Evolutionary conservation across 2,888 invertebrate species (phyloP), one percentile per base, ranked within the genome.

Genomic region (Palloptera scutellata): DNA sequence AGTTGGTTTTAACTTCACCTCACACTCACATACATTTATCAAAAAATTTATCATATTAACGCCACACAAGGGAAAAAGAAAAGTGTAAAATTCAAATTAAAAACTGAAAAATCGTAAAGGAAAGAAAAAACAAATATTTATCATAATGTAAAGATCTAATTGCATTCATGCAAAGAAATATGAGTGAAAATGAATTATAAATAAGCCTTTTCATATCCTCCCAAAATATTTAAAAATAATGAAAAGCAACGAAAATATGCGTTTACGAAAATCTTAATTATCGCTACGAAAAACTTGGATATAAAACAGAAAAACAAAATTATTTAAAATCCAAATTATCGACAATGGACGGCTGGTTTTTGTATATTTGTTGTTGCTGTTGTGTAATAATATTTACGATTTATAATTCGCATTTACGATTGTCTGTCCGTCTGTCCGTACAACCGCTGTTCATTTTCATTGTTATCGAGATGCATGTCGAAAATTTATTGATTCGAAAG

Each of bases 401-500:
- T 48, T 15, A 48, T 8, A 15, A n/a, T 11, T 54, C 59, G 59
- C 45, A 42, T 59, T 19, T 59, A 11, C 43, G 58, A 12, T 17
- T 43, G 45, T 43, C 19, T 59, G 59, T 17, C 12, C 11, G 19
- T 12, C 54, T 12, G 17, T 8, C 30, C 41, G 17, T 40, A 4
- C 19, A 11, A n/a, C 58, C 51, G 20, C 30, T 48, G 30, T 17
- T 30, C 30, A 30, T 12, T 11, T 42, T 51, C 64, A 60, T 66
- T 67, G 69, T 75, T 65, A 70, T 70, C 67, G 66, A 61, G 65
- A 64, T 70, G 70, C 61, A 66, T 68, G 72, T 73, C 71, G 70
- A 71, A 73, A 74, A 74, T 78, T 78, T 75, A 75, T 78, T 75
- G 76, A 74, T 72, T 70, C 71, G 73, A 79, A 79, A 78, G 79